Percentiles rank a stretch among this genome's conserved stretches.
These are phyloP conservation scores for Strigamia transsilvanica DNA, from an alignment of 2,888 invertebrate species.

Conservation along the genomic window DNA sequence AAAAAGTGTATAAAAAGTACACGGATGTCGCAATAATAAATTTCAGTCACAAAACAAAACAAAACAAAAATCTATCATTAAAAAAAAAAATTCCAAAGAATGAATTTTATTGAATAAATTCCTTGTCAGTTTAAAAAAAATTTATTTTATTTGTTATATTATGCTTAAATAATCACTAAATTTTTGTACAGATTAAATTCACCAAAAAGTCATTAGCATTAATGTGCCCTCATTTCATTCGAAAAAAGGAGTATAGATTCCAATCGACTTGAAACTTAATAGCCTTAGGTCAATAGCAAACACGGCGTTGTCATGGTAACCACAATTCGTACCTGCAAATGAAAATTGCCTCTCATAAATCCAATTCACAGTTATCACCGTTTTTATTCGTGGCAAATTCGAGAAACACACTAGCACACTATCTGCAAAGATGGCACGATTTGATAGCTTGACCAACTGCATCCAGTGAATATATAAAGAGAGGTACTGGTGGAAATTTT, in stretches of 20 bases:
- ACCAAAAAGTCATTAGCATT: not conserved
- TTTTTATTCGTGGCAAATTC: not conserved
- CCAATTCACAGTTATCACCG: not conserved
- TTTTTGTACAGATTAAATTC: not conserved
- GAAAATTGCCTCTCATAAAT: conserved; percentile 12
- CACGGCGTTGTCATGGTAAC: not conserved
- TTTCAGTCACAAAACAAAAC: not conserved
- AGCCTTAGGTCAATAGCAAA: not conserved
- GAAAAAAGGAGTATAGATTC: not conserved
- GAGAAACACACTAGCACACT: not conserved
- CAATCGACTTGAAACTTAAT: conserved; percentile 16
- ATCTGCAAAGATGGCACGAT: not conserved
- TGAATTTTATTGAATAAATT: too few relatives aligned
- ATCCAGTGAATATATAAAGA: not conserved
- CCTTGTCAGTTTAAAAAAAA: not conserved
- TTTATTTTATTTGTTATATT: not conserved
- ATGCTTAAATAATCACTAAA: not conserved
- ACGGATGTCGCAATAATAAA: not conserved
- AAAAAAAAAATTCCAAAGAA: too few relatives aligned
- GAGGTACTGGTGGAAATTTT: not conserved
- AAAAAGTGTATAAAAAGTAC: not conserved
- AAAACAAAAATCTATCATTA: not conserved
- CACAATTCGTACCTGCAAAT: conserved; percentile 3
- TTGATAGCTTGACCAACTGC: not conserved
- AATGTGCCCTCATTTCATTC: not conserved